phyloP scores from a whole-genome alignment of 2,113 vertebrate species.

The Cinclus cinclus region DNA sequence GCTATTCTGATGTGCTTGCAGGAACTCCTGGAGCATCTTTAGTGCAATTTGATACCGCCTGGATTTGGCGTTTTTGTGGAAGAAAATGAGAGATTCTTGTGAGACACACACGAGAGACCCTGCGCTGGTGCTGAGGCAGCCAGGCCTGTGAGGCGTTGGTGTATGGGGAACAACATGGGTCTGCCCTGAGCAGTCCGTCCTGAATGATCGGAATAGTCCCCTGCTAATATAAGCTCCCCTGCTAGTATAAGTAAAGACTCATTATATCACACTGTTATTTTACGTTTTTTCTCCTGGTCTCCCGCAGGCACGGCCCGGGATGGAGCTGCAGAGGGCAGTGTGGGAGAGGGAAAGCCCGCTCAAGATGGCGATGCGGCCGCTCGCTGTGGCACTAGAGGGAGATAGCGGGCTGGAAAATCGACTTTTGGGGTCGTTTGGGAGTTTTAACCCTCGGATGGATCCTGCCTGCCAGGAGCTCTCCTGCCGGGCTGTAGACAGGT shows the following conservation, averaged over 20 bases:
- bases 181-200: not conserved
- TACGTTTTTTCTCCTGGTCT: rapidly evolving
- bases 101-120: rapidly evolving
- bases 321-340: conserved; percentile 42
- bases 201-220: not conserved
- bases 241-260: not conserved
- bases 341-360: not conserved
- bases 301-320: not conserved
- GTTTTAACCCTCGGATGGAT: no score
- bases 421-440: rapidly evolving
- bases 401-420: not conserved
- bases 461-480: not conserved
- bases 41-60: rapidly evolving
- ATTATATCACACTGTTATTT: rapidly evolving
- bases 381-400: not conserved
- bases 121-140: rapidly evolving
- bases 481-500: no score
- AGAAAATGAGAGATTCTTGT: not conserved
- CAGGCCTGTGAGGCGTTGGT: rapidly evolving
- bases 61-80: not conserved
- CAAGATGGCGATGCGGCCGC: not conserved
- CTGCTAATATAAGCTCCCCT: not conserved
- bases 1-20: not conserved
- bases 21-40: not conserved
- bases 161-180: rapidly evolving